Conservation (phyloP, 1,140 invertebrate genomes). For the Adelges cooleyi region DNA sequence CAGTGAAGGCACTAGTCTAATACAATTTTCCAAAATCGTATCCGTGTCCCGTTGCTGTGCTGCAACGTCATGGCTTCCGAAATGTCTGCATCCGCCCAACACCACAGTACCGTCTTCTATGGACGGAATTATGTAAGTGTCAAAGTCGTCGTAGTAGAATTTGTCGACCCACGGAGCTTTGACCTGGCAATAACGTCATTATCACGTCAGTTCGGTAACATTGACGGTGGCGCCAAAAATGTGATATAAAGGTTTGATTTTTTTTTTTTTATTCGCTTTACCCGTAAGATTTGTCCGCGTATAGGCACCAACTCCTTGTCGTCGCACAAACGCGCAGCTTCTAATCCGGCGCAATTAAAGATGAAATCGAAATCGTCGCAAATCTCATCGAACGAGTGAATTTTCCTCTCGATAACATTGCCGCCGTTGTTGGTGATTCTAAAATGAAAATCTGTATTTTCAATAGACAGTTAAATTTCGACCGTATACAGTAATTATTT, state of each 20-base stretch:
- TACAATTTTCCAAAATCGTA: conserved; percentile 62
- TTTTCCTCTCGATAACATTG: conserved; percentile 27
- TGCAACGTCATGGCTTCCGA: conserved; percentile 59
- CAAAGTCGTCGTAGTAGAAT: conserved; percentile 69
- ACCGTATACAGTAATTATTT: background rate
- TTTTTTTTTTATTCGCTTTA: conserved; percentile 35
- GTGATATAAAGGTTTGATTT: background rate
- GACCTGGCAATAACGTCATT: too few species aligned
- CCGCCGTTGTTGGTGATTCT: conserved; percentile 32
- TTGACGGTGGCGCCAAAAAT: too few species aligned
- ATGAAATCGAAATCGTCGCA: conserved; percentile 57
- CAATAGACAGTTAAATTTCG: background rate
- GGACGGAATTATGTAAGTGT: conserved; percentile 77
- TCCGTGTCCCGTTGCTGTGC: conserved; percentile 57
- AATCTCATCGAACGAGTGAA: conserved; percentile 31
- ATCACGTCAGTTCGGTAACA: background rate
- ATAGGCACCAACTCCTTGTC: conserved; percentile 69
- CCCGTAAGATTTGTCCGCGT: conserved; percentile 79
- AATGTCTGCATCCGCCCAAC: conserved; percentile 70
- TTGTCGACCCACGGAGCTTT: conserved; percentile 81
- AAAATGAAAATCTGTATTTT: conserved; percentile 16
- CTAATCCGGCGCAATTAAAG: conserved; percentile 81
- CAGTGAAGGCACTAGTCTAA: conserved; percentile 56
- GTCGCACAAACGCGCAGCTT: conserved; percentile 59
- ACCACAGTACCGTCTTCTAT: conserved; percentile 52